These are phyloP conservation scores for Pseudonaja textilis DNA, from an alignment of 2,113 vertebrate species.

Conservation along the genomic window DNA sequence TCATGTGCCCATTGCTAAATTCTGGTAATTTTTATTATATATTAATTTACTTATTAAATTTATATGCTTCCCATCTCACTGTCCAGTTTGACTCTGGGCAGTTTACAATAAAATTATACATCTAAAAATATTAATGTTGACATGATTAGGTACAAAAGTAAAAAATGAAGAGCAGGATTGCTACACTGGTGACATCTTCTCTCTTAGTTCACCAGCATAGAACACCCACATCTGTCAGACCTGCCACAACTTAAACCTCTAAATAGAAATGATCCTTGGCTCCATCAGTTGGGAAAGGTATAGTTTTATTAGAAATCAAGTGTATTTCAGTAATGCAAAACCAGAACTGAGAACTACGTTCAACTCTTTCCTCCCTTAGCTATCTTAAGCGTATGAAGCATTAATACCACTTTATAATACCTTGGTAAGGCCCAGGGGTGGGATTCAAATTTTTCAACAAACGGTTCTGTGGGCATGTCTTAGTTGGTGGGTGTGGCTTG, in stretches of 20 bases:
- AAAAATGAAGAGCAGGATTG: background rate
- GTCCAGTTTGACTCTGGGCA: background rate
- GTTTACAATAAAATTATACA: background rate
- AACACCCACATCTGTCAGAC: background rate
- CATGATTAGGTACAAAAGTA: background rate
- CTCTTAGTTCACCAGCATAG: background rate
- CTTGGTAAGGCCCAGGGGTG: no score
- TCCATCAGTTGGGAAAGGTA: background rate
- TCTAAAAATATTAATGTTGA: background rate
- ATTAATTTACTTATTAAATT: background rate
- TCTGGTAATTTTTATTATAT: background rate
- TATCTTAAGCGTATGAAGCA: background rate
- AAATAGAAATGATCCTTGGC: background rate
- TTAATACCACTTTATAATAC: no score
- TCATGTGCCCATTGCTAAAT: background rate
- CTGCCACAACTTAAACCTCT: background rate
- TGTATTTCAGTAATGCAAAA: background rate
- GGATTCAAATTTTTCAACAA: no score
- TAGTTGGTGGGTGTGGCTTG: no score
- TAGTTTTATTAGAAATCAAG: background rate
- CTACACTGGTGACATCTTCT: no score
- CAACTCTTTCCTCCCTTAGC: background rate
- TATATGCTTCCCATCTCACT: background rate
- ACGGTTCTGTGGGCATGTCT: no score
- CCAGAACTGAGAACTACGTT: background rate